These are phyloP conservation scores for Hesperia comma DNA, from an alignment of 2,888 invertebrate species.

Conservation along the genomic window DNA sequence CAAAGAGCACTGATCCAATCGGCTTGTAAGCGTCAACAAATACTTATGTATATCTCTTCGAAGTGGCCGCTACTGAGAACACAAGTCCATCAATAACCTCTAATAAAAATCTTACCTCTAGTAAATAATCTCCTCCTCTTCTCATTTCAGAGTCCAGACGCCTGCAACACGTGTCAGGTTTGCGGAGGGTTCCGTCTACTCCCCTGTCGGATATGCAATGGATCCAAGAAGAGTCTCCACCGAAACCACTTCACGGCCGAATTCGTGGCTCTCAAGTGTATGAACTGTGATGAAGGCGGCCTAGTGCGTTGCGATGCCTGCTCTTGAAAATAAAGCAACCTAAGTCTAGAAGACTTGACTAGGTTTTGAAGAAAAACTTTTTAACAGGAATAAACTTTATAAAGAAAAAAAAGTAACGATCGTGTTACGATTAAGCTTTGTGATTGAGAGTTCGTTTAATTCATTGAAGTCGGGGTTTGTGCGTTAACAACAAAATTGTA, in stretches of 20 bases:
- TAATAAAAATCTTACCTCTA: too few species aligned
- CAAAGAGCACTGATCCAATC: too few species aligned
- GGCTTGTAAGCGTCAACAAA: too few species aligned
- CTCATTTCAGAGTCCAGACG: constrained; percentile 89
- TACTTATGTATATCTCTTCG: too few species aligned
- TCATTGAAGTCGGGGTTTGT: too few species aligned
- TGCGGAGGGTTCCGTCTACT: constrained; percentile 97
- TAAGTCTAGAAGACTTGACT: background rate
- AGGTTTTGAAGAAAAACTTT: background rate
- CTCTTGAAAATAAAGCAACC: constrained; percentile 62
- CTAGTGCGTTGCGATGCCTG: constrained; percentile 95
- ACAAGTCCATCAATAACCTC: too few species aligned
- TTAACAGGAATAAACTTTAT: background rate
- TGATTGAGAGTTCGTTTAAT: too few species aligned
- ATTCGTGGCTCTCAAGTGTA: constrained; percentile 96
- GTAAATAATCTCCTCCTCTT: background rate
- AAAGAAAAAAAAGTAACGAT: background rate
- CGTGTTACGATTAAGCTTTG: background rate
- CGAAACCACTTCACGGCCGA: constrained; percentile 97
- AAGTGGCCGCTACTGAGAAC: too few species aligned
- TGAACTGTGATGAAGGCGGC: constrained; percentile 98
- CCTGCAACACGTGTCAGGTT: constrained; percentile 91
- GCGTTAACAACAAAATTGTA: too few species aligned
- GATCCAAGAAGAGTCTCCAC: constrained; percentile 97
- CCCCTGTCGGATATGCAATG: constrained; percentile 96